A percentile compares a stretch with the other conserved stretches of the same genome.
phyloP scores from a whole-genome alignment of 2,888 invertebrate species.

The Tinea semifulvella region DNA sequence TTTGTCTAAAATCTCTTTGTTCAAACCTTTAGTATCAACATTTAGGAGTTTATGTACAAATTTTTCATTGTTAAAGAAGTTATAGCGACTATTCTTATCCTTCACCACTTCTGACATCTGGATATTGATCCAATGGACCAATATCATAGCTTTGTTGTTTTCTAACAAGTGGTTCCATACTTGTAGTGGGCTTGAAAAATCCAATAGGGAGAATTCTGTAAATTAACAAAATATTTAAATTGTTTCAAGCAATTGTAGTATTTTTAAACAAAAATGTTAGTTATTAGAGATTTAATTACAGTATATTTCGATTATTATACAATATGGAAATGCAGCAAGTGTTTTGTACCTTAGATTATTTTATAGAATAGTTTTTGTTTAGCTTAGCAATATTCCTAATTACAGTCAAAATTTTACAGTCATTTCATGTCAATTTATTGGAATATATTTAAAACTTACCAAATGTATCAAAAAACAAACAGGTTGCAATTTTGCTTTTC shows the following conservation, averaged over 20 bases:
- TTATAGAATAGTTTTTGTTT: no score
- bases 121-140: constrained; percentile 70
- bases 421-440: background rate
- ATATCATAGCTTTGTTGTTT: constrained; percentile 66
- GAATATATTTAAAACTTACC: constrained; percentile 43
- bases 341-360: no score
- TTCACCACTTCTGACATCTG: constrained; percentile 59
- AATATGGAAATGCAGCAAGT: no score
- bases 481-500: constrained; percentile 65
- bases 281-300: no score
- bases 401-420: background rate
- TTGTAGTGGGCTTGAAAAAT: constrained; percentile 55
- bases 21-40: constrained; percentile 51
- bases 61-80: constrained; percentile 51
- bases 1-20: constrained; percentile 41
- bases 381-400: no score
- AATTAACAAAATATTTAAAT: constrained; percentile 24
- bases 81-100: constrained; percentile 54
- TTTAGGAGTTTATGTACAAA: constrained; percentile 50
- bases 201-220: constrained; percentile 61
- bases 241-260: no score
- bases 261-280: no score
- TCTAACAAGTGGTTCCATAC: constrained; percentile 71
- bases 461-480: constrained; percentile 64
- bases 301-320: no score